phyloP scores from a whole-genome alignment of 2,113 vertebrate species.

The Chloroceryle aenea region DNA sequence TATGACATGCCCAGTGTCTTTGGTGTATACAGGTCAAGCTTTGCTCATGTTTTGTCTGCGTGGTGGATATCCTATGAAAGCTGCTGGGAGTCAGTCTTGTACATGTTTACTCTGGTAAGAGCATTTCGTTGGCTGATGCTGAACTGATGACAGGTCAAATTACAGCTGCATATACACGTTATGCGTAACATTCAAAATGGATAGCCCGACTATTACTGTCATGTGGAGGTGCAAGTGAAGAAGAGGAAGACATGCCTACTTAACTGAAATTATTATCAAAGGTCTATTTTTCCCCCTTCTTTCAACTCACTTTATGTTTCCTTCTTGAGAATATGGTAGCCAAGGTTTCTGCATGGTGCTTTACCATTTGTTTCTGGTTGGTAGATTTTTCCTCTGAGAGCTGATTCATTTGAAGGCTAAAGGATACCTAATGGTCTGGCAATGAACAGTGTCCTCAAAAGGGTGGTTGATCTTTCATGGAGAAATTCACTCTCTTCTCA shows the following conservation, averaged over 20 bases:
- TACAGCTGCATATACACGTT: neutral
- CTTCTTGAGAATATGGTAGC: neutral
- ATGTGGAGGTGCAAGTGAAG: neutral
- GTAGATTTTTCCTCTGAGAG: neutral
- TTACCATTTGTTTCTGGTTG: neutral
- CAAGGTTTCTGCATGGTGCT: neutral
- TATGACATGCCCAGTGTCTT: neutral
- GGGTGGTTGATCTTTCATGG: neutral
- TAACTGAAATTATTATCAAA: neutral
- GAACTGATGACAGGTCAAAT: neutral
- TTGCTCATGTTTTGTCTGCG: neutral
- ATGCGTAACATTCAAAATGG: neutral
- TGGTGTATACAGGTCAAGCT: neutral
- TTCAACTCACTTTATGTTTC: neutral
- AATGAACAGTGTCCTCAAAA: neutral
- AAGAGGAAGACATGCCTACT: neutral
- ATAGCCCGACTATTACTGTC: neutral
- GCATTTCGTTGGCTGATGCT: accelerated
- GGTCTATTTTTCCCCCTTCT: neutral
- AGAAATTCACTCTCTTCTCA: neutral
- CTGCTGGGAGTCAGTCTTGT: neutral
- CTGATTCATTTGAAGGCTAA: neutral
- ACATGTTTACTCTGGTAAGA: accelerated
- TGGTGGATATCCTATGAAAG: neutral
- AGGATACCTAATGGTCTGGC: neutral